Conservation (phyloP, 2,113 vertebrate genomes). For the Galemys pyrenaicus region DNA sequence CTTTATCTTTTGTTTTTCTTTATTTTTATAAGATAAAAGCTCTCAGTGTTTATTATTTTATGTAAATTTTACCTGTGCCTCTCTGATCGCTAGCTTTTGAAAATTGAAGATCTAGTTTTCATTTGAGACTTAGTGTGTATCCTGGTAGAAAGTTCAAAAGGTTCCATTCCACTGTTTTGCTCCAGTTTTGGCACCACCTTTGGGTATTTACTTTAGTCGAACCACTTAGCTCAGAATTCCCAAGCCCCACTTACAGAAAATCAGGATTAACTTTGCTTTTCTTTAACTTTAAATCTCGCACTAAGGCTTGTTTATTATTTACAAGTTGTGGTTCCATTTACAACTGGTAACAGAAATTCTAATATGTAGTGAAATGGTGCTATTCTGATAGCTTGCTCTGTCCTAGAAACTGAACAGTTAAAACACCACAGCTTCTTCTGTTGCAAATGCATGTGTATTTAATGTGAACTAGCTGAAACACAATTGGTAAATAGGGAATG, state of each 20-base stretch:
- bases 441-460: constrained; percentile 1
- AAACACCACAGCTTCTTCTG: background rate
- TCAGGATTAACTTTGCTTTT: background rate
- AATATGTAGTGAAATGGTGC: background rate
- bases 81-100: background rate
- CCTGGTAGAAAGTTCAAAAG: background rate
- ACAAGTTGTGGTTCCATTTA: background rate
- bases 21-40: background rate
- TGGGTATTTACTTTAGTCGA: background rate
- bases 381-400: background rate
- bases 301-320: background rate
- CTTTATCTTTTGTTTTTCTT: background rate
- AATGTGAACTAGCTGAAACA: constrained; percentile 1
- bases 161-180: background rate
- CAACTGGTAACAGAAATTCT: background rate
- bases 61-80: background rate
- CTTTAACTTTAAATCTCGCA: background rate
- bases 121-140: background rate
- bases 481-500: background rate
- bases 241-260: background rate
- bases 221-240: background rate
- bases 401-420: background rate
- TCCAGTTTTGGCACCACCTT: background rate
- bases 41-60: background rate
- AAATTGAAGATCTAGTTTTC: background rate